Evolutionary conservation across 2,113 vertebrate species (phyloP).

Genomic region (Rousettus leschenaultii): DNA sequence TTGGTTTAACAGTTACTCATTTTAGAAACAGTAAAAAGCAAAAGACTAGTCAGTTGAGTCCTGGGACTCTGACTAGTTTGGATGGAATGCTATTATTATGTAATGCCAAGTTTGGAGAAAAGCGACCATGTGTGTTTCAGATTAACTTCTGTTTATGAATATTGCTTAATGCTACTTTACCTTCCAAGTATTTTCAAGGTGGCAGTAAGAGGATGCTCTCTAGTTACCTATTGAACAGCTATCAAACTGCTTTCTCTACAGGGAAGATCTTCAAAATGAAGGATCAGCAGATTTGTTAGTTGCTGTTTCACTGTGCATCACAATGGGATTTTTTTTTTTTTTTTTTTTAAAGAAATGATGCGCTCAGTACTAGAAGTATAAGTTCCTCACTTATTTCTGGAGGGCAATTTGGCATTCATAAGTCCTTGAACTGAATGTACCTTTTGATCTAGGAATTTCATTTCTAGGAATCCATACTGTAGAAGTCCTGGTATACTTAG

Average conservation of each 20-base stretch:
- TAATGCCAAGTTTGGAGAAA: slow-evolving; percentile 39
- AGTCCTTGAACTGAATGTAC: neutral
- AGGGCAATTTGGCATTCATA: neutral
- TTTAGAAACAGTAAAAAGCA: slow-evolving; percentile 36
- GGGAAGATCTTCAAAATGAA: neutral
- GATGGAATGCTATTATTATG: neutral
- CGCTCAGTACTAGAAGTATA: neutral
- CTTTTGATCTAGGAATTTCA: slow-evolving; percentile 23
- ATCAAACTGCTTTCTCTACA: neutral
- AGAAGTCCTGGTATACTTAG: neutral
- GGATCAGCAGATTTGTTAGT: neutral
- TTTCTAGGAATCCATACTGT: slow-evolving; percentile 20
- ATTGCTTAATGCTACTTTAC: slow-evolving; percentile 17
- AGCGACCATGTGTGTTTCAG: neutral
- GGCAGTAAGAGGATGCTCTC: neutral
- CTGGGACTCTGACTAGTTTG: neutral
- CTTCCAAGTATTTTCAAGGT: slow-evolving; percentile 2
- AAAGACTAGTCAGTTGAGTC: neutral
- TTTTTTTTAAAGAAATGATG: neutral
- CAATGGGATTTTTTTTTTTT: neutral
- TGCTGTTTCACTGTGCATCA: neutral
- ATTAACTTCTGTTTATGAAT: slow-evolving; percentile 32
- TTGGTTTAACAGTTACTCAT: neutral
- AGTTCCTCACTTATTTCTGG: slow-evolving; percentile 9
- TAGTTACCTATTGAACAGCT: neutral